Base-by-base conservation (phyloP, 2,113 vertebrate species). In the Lichenostomus cassidix region DNA sequence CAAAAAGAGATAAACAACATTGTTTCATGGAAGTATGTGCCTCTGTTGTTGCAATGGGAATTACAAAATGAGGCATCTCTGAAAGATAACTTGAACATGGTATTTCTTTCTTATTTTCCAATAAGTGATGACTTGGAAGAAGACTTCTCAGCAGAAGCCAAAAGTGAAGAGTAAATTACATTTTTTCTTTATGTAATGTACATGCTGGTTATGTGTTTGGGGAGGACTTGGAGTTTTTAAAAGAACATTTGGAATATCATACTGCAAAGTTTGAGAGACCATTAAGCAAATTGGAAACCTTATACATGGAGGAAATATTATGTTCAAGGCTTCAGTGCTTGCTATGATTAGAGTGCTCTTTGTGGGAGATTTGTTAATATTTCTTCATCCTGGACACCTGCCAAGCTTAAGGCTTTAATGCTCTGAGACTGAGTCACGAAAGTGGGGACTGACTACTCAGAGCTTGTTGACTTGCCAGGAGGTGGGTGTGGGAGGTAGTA, bases 281-380 rank as follows among this genome's bases (percentile, higher is more conserved):
- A 95, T 95, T 96, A 94, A 89, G 65, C 65, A 95, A 95, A 95
- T 89, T 92, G 56, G 73, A 76, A 95, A 89, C 75, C 58, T 67
- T 88, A 68, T 52, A 39, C 44, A 15, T 29, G 49, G 29, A 89
- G 89, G 87, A 94, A 94, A 69, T 84, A 89, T 92, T 92, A 74
- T 70, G 39, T 93, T 97, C 92, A 94, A 95, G 96, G 95, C 83
- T 94, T 87, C 83, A 82, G 92, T 35, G 69, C 80, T 68, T 83
- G 65, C 87, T 94, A 82, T 95, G 95, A 95, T 97, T 95, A 95
- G 86, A 90, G 83, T 70, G 83, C 59, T 86, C 88, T 96, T 96
- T 86, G 76, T 90, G 89, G 91, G 91, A 92, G 95, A 84, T 94
- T 82, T 91, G 91, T 87, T 91, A 94, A 91, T 92, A 89, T 95